phyloP scores from a whole-genome alignment of 2,888 invertebrate species.

The Calephelis perditalis region DNA sequence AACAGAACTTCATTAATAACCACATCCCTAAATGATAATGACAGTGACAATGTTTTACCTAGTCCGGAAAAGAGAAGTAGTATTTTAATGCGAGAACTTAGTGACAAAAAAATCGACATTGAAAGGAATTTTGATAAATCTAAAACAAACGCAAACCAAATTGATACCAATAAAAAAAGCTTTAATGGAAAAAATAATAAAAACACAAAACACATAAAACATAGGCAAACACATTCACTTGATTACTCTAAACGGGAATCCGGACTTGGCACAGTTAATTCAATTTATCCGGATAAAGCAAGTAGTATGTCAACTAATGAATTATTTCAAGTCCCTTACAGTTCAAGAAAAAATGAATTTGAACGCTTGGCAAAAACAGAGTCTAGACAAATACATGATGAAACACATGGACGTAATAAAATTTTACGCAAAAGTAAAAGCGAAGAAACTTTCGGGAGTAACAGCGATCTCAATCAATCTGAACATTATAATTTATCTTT shows the following conservation, averaged over 20 bases:
- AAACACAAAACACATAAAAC: not conserved
- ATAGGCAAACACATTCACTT: not conserved
- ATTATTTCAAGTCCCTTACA: not conserved
- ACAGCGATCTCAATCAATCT: constrained; percentile 12
- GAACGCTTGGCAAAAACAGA: not conserved
- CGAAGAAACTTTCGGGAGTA: constrained; percentile 36
- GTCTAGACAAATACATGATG: not conserved
- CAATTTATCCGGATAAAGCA: no score
- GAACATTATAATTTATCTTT: constrained; percentile 18
- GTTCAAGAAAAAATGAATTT: not conserved
- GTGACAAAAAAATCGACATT: not conserved
- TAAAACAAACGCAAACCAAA: not conserved
- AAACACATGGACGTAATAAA: constrained; percentile 18
- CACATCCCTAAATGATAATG: not conserved
- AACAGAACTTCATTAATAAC: not conserved
- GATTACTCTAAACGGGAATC: not conserved
- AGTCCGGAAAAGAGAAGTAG: not conserved
- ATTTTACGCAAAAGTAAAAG: constrained; percentile 39
- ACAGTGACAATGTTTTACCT: no score
- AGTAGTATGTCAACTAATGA: no score
- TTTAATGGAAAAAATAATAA: not conserved
- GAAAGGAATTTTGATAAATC: not conserved
- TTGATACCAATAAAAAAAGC: not conserved
- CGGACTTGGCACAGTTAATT: no score
- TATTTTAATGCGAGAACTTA: not conserved